phyloP scores from a whole-genome alignment of 2,888 invertebrate species.

The Incurvaria masculella region DNA sequence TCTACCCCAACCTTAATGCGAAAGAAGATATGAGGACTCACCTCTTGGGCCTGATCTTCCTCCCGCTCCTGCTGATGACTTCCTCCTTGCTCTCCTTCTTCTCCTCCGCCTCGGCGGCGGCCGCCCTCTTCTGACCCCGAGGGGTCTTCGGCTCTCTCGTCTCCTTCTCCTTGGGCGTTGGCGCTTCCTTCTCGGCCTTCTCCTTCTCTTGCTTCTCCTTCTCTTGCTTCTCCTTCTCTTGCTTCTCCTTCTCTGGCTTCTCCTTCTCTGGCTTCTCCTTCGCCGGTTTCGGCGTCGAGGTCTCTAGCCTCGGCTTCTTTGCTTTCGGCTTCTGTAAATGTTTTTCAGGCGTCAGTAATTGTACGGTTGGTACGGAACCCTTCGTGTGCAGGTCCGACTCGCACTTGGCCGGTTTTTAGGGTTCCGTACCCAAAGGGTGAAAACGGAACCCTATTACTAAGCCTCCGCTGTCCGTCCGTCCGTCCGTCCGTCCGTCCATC shows the following conservation, averaged over 20 bases:
- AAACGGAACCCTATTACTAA: no score
- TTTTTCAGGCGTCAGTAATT: no score
- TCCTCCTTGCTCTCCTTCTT: conserved; percentile 44
- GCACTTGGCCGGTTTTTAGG: no score
- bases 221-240: conserved; percentile 5
- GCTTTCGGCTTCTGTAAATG: background rate
- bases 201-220: conserved; percentile 17
- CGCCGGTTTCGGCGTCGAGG: background rate
- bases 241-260: conserved; percentile 3
- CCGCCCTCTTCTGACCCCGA: conserved; percentile 30
- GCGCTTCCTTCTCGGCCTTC: conserved; percentile 17
- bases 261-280: background rate
- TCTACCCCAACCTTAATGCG: no score
- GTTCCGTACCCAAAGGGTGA: no score
- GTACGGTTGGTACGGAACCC: no score
- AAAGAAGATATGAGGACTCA: no score
- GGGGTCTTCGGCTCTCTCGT: conserved; percentile 39
- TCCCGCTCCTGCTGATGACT: conserved; percentile 66
- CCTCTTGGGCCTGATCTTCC: conserved; percentile 71
- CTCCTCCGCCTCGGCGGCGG: conserved; percentile 23
- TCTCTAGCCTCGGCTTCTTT: background rate
- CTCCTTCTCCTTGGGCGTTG: conserved; percentile 20
- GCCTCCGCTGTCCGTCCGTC: no score
- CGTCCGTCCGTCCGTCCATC: no score
- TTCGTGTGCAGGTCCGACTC: no score